These are phyloP conservation scores for Meriones psammophilus DNA, from an alignment of 2,797 vertebrate genomes.

Conservation along the genomic window DNA sequence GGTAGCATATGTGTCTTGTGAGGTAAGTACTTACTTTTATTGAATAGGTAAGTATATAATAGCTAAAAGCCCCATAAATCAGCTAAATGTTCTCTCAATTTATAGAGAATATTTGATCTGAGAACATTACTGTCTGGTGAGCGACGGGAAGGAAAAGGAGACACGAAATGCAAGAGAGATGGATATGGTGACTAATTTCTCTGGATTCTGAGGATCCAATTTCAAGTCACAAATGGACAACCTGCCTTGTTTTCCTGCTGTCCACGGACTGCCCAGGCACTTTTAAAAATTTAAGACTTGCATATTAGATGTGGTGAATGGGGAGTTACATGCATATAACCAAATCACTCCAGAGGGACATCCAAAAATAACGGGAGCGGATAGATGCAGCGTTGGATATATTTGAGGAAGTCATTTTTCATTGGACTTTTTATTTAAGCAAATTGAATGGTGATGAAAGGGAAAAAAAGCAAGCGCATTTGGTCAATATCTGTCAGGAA, in stretches of 20 bases:
- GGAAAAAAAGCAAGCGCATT: slow-evolving; percentile 75
- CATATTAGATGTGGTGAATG: slow-evolving; percentile 79
- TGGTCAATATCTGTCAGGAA: slow-evolving; percentile 83
- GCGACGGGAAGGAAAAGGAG: slow-evolving; percentile 86
- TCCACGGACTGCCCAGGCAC: slow-evolving; percentile 60
- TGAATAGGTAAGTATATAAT: slow-evolving; percentile 92
- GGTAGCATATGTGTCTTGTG: slow-evolving; percentile 90
- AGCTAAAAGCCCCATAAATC: slow-evolving; percentile 92
- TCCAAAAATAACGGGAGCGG: slow-evolving; percentile 81
- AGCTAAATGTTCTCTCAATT: slow-evolving; percentile 90
- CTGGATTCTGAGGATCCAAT: slow-evolving; percentile 80
- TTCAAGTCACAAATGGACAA: slow-evolving; percentile 77
- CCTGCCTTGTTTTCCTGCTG: slow-evolving; percentile 59
- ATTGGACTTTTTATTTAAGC: slow-evolving; percentile 85
- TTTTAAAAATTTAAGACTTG: slow-evolving; percentile 84
- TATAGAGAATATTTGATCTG: slow-evolving; percentile 91
- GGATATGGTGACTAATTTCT: slow-evolving; percentile 86
- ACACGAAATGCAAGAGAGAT: slow-evolving; percentile 86
- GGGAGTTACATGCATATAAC: slow-evolving; percentile 82
- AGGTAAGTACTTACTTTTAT: slow-evolving; percentile 91
- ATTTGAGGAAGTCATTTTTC: slow-evolving; percentile 82
- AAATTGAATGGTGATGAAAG: slow-evolving; percentile 85
- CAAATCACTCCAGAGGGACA: slow-evolving; percentile 82
- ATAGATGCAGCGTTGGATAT: slow-evolving; percentile 55
- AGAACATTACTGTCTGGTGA: slow-evolving; percentile 88